phyloP scores from a whole-genome alignment of 2,888 invertebrate species.

The Pseudococcus jackbeardsleyi region DNA sequence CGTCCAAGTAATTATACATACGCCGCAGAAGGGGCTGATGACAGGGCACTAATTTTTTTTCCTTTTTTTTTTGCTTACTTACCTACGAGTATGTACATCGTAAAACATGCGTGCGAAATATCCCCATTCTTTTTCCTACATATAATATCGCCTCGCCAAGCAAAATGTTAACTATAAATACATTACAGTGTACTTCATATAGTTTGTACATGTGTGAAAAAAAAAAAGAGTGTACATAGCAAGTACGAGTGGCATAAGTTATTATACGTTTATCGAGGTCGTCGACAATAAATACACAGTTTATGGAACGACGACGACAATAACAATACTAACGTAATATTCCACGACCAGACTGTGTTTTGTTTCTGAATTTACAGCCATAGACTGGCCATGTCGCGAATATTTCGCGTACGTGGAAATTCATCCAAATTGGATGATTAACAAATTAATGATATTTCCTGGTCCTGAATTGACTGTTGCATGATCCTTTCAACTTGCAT shows the following conservation, averaged over 20 bases:
- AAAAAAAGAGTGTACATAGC: background rate
- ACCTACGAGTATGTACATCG: background rate
- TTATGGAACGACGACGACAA: background rate
- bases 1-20: slow-evolving; percentile 21
- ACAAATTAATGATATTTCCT: background rate
- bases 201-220: background rate
- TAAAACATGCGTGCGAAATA: background rate
- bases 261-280: slow-evolving; percentile 23
- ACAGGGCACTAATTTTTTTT: slow-evolving; percentile 21
- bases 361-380: background rate
- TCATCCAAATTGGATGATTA: background rate
- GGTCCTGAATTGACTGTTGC: too few relatives aligned
- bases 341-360: background rate
- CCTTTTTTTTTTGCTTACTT: background rate
- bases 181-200: background rate
- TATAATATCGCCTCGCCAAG: background rate
- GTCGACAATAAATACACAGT: slow-evolving; percentile 18
- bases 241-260: background rate
- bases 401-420: background rate
- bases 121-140: background rate
- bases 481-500: too few relatives aligned
- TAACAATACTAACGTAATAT: background rate
- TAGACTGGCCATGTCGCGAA: background rate
- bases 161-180: slow-evolving; percentile 1
- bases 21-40: slow-evolving; percentile 10